phyloP scores from a whole-genome alignment of 2,113 vertebrate genomes.

The Megaleporinus macrocephalus region DNA sequence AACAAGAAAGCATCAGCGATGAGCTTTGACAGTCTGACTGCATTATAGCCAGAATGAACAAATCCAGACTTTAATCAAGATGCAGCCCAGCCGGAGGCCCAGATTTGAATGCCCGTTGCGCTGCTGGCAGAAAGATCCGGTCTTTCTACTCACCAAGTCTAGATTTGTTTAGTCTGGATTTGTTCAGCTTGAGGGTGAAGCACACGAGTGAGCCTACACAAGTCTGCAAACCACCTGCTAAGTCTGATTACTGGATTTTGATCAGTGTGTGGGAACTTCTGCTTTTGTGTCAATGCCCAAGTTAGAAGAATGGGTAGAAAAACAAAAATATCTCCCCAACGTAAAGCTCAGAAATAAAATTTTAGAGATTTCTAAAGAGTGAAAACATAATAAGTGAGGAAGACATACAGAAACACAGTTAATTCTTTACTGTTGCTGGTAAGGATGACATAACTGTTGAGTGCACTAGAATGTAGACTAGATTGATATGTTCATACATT shows the following conservation, averaged over 20 bases:
- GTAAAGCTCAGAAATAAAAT: too few relatives aligned
- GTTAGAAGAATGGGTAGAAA: too few relatives aligned
- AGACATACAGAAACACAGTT: too few relatives aligned
- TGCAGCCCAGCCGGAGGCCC: neutral
- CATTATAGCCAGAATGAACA: neutral
- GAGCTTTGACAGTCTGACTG: neutral
- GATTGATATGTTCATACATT: too few relatives aligned
- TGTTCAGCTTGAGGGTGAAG: neutral
- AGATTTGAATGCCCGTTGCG: conserved; percentile 4
- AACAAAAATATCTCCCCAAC: too few relatives aligned
- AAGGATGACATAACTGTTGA: too few relatives aligned
- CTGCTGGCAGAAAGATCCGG: neutral
- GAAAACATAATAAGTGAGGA: too few relatives aligned
- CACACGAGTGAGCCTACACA: neutral
- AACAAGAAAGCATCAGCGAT: neutral
- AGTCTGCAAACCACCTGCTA: neutral
- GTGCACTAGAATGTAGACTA: too few relatives aligned
- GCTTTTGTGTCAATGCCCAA: neutral
- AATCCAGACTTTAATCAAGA: conserved; percentile 2
- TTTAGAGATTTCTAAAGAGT: too few relatives aligned
- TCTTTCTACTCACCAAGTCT: neutral
- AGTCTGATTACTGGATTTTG: neutral
- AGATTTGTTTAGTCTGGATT: neutral
- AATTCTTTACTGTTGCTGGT: too few relatives aligned
- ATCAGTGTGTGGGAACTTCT: neutral